phyloP scores from a whole-genome alignment of 2,113 vertebrate genomes.

The Trichechus manatus region DNA sequence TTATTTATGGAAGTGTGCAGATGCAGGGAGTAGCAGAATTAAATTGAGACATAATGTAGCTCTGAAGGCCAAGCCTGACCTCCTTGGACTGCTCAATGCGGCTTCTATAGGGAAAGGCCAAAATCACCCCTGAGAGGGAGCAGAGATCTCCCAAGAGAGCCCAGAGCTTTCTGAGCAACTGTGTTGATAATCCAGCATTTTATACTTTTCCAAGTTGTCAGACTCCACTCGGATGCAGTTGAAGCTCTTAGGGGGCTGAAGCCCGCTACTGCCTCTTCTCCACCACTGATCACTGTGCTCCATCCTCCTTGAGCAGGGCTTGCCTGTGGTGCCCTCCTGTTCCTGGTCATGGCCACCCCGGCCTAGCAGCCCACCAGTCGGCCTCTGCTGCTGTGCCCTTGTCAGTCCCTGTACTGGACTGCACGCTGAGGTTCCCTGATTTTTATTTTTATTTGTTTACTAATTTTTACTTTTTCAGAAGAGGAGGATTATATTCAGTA shows the following conservation, averaged over 20 bases:
- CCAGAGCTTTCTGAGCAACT: background rate
- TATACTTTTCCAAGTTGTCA: background rate
- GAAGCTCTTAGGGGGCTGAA: background rate
- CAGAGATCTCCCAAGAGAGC: background rate
- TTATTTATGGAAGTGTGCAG: background rate
- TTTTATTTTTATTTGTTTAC: too few relatives aligned
- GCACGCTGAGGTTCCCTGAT: background rate
- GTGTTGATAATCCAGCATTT: background rate
- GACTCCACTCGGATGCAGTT: background rate
- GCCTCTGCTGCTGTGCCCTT: background rate
- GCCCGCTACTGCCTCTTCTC: background rate
- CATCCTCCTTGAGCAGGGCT: background rate
- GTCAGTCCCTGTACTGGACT: background rate
- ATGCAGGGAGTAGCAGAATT: background rate
- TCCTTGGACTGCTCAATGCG: fast-evolving
- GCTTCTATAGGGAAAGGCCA: background rate
- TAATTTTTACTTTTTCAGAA: background rate
- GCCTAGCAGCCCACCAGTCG: background rate
- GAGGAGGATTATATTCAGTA: background rate
- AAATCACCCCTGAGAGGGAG: too few relatives aligned
- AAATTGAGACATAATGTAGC: background rate
- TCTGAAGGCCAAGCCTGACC: background rate
- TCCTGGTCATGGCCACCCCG: background rate
- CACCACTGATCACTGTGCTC: background rate
- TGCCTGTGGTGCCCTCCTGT: background rate